phyloP scores from a whole-genome alignment of 2,888 invertebrate genomes.

The Ferdinandea cuprea region DNA sequence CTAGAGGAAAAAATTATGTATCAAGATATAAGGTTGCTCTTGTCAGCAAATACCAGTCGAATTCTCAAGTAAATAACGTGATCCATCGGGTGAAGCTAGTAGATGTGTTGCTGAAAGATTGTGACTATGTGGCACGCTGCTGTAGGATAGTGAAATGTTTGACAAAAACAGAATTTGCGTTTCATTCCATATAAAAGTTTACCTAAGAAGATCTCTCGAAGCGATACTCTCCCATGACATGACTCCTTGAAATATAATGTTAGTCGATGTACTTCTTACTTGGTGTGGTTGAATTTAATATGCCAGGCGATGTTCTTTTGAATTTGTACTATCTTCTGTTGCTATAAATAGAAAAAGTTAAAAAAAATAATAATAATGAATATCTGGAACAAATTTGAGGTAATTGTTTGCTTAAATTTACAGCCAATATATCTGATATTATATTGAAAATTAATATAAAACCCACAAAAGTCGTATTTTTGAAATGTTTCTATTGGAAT shows the following conservation, averaged over 20 bases:
- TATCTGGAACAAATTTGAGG: too few species aligned
- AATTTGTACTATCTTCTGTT: too few species aligned
- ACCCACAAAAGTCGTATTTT: too few species aligned
- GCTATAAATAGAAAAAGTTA: too few species aligned
- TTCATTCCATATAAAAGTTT: slow-evolving; percentile 75
- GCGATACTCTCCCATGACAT: slow-evolving; percentile 95
- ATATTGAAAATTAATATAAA: too few species aligned
- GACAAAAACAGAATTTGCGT: neutral
- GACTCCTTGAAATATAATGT: slow-evolving; percentile 78
- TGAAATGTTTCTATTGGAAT: too few species aligned
- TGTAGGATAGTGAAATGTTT: slow-evolving; percentile 16
- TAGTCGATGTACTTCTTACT: slow-evolving; percentile 41
- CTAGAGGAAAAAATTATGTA: slow-evolving; percentile 67
- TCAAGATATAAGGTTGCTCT: neutral
- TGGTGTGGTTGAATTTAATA: neutral
- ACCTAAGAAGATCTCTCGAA: slow-evolving; percentile 92
- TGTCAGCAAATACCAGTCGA: slow-evolving; percentile 84
- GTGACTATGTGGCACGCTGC: slow-evolving; percentile 90
- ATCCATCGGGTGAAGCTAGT: slow-evolving; percentile 92
- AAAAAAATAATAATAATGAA: too few species aligned
- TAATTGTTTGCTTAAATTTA: too few species aligned
- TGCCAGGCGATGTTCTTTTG: neutral
- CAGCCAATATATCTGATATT: too few species aligned
- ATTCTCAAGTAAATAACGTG: slow-evolving; percentile 89
- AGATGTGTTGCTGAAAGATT: slow-evolving; percentile 93